Percentiles rank a stretch among this genome's conserved stretches.
Conservation (phyloP, 1,140 invertebrate species). For the Ceratitis capitata region DNA sequence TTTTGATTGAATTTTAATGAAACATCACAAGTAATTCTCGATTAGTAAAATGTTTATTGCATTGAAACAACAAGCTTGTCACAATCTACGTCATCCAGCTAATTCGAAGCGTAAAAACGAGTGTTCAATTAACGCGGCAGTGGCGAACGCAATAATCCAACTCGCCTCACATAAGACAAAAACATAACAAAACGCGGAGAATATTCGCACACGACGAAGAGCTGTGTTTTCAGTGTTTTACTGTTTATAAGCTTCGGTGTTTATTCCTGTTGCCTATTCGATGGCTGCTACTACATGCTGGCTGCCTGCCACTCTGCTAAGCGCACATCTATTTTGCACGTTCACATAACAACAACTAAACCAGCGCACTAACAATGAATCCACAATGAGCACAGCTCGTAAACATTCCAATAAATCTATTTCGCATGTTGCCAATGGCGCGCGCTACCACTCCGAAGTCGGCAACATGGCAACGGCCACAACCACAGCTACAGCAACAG, state of each 20-base stretch:
- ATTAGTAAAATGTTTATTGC: neutral
- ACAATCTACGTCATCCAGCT: neutral
- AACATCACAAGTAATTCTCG: neutral
- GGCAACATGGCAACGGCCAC: constrained; percentile 37
- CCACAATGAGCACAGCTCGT: constrained; percentile 54
- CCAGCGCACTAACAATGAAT: constrained; percentile 48
- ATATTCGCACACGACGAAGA: constrained; percentile 48
- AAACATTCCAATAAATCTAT: constrained; percentile 55
- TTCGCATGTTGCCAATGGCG: constrained; percentile 49
- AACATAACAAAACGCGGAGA: constrained; percentile 51
- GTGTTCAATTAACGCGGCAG: neutral
- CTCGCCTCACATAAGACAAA: neutral
- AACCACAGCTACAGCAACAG: constrained; percentile 22
- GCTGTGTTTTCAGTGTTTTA: constrained; percentile 11
- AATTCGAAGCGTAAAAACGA: neutral
- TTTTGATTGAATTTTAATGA: neutral
- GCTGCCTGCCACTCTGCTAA: constrained; percentile 22
- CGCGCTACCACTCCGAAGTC: constrained; percentile 30
- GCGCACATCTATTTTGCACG: constrained; percentile 62
- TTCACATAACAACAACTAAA: constrained; percentile 64
- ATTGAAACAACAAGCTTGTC: neutral
- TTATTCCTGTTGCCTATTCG: constrained; percentile 21
- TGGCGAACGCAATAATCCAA: neutral
- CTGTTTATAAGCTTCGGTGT: neutral
- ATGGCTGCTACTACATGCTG: constrained; percentile 14